Evolutionary conservation across 23 tunicate genomes (phyloP).

Genomic region (Clavelina lepadiformis): DNA sequence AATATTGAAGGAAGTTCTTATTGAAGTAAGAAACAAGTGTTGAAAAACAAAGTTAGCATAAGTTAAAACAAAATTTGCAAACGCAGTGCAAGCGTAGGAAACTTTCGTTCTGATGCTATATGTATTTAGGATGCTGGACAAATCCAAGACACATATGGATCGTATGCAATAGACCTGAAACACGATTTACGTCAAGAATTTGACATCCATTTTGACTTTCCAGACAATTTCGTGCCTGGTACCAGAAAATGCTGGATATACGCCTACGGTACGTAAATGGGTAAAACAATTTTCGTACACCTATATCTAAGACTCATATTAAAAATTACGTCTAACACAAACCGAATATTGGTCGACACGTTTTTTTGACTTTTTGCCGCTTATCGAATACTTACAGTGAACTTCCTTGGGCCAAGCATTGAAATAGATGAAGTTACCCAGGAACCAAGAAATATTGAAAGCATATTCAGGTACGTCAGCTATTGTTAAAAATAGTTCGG

Average conservation of each 20-base stretch:
- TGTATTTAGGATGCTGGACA: neutral
- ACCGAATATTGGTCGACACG: too few relatives aligned
- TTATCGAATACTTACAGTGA: neutral
- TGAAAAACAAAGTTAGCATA: neutral
- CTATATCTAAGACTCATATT: too few relatives aligned
- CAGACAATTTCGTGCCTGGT: conserved; percentile 7
- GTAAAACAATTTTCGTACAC: too few relatives aligned
- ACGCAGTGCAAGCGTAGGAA: too few relatives aligned
- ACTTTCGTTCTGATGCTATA: too few relatives aligned
- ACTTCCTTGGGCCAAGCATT: conserved; percentile 1
- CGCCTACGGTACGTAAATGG: conserved; percentile 25
- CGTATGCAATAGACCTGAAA: conserved; percentile 16
- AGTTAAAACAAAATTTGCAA: too few relatives aligned
- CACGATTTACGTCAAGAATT: neutral
- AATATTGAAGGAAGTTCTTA: neutral
- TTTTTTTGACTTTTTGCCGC: too few relatives aligned
- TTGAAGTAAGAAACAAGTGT: neutral
- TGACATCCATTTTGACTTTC: conserved; percentile 9
- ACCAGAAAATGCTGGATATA: conserved; percentile 31
- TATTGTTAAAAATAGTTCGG: too few relatives aligned
- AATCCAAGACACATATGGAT: conserved; percentile 3
- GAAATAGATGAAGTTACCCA: neutral
- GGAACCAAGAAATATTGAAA: neutral
- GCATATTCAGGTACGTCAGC: neutral
- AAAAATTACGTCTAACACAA: too few relatives aligned